Percentiles rank a stretch among this genome's conserved stretches.
Conservation (phyloP, 2,797 vertebrate genomes). For the Anguilla marmorata region DNA sequence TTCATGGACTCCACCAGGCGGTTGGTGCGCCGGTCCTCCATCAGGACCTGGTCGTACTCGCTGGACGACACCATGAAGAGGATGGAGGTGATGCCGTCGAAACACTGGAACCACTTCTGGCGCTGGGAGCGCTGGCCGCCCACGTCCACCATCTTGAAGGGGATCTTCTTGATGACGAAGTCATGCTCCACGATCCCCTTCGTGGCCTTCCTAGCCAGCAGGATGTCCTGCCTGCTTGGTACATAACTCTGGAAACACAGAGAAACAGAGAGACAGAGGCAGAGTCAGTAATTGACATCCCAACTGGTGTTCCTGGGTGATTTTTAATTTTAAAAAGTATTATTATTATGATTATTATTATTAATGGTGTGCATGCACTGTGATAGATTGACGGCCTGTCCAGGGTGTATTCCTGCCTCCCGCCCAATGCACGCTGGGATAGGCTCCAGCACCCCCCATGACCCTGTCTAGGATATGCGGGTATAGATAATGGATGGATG, state of each 20-base stretch:
- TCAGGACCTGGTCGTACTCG: constrained; percentile 93
- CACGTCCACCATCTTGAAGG: constrained; percentile 98
- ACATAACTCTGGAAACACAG: constrained; percentile 77
- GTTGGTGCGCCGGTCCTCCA: constrained; percentile 95
- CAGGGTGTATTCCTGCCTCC: too few species aligned
- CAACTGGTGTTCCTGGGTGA: background rate
- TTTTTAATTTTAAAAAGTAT: background rate
- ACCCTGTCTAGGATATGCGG: too few species aligned
- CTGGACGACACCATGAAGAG: constrained; percentile 97
- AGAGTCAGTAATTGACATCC: background rate
- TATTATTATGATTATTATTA: background rate
- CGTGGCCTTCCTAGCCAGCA: constrained; percentile 92
- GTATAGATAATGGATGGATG: too few species aligned
- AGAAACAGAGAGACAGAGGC: background rate
- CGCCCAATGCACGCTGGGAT: too few species aligned
- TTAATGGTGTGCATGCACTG: too few species aligned
- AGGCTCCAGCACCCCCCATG: too few species aligned
- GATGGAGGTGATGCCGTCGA: constrained; percentile 94
- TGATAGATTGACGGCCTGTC: too few species aligned
- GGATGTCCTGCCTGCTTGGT: constrained; percentile 92
- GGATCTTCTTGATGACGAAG: constrained; percentile 96
- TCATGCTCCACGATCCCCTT: constrained; percentile 97
- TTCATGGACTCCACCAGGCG: constrained; percentile 95
- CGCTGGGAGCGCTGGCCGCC: constrained; percentile 95
- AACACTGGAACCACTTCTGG: constrained; percentile 98